Evolutionary conservation across 2,888 invertebrate genomes (phyloP).

Genomic region (Sarcophaga variegata): DNA sequence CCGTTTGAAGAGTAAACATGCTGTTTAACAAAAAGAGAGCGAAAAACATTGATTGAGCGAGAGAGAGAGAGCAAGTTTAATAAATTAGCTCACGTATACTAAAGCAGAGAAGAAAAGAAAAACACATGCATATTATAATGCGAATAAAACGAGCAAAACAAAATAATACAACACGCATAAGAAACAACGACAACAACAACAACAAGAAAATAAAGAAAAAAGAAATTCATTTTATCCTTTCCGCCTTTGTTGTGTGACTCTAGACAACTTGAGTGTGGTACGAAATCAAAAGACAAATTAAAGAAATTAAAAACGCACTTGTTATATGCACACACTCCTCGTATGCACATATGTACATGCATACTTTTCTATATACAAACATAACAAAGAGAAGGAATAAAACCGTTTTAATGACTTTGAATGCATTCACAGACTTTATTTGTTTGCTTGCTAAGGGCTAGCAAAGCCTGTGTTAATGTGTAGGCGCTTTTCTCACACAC

Average conservation of each 20-base stretch:
- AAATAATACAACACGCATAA: constrained; percentile 30
- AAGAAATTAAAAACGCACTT: constrained; percentile 17
- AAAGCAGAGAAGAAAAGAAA: constrained; percentile 5
- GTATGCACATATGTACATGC: too few species aligned
- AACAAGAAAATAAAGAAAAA: neutral
- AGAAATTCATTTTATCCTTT: constrained; percentile 20
- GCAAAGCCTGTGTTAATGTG: neutral
- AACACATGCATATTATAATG: constrained; percentile 35
- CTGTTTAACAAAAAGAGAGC: neutral
- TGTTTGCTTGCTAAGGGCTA: constrained; percentile 23
- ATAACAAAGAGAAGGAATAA: constrained; percentile 7
- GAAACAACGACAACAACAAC: neutral
- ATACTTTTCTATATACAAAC: neutral
- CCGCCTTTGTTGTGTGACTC: neutral
- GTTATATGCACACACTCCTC: too few species aligned
- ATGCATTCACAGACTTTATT: constrained; percentile 38
- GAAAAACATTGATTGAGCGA: neutral
- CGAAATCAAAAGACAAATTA: constrained; percentile 26
- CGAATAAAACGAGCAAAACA: constrained; percentile 64
- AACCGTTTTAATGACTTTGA: constrained; percentile 8
- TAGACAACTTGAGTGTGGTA: too few species aligned
- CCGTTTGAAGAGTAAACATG: neutral
- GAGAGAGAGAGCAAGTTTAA: neutral
- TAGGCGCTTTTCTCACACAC: neutral
- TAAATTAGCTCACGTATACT: neutral